phyloP scores from a whole-genome alignment of 64 coral and sea anemone genomes.

The Porites lutea region DNA sequence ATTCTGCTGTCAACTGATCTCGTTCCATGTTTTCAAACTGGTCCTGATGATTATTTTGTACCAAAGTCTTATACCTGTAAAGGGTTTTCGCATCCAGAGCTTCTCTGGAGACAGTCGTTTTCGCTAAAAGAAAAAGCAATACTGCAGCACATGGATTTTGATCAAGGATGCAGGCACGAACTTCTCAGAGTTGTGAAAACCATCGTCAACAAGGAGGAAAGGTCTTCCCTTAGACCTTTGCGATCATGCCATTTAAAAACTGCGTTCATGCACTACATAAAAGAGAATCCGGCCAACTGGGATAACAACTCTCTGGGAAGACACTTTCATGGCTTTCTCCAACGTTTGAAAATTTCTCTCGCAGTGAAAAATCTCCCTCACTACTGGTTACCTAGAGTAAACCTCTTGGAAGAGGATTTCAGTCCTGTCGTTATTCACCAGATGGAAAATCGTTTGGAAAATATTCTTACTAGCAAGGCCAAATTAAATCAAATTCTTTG shows the following conservation, averaged over 20 bases:
- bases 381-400: constrained; percentile 38
- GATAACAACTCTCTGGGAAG: background rate
- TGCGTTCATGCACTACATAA: constrained; percentile 61
- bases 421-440: no score
- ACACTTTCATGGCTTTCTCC: constrained; percentile 39
- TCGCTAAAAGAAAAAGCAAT: constrained; percentile 63
- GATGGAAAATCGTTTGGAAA: no score
- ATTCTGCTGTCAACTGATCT: constrained; percentile 45
- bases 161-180: constrained; percentile 47
- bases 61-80: constrained; percentile 7
- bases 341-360: background rate
- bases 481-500: no score
- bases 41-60: constrained; percentile 38
- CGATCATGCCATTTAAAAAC: constrained; percentile 67
- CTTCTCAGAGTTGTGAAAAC: constrained; percentile 57
- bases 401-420: constrained; percentile 11
- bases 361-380: background rate
- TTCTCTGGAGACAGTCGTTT: constrained; percentile 66
- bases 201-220: constrained; percentile 12
- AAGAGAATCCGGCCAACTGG: background rate
- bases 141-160: constrained; percentile 37
- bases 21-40: constrained; percentile 44
- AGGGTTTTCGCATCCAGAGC: background rate
- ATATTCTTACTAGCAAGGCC: no score
- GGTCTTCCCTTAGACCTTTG: constrained; percentile 12